A percentile compares a stretch with the other conserved stretches of the same genome.
Conservation (phyloP, 2,113 vertebrate species). For the Triplophysa siluroides region DNA sequence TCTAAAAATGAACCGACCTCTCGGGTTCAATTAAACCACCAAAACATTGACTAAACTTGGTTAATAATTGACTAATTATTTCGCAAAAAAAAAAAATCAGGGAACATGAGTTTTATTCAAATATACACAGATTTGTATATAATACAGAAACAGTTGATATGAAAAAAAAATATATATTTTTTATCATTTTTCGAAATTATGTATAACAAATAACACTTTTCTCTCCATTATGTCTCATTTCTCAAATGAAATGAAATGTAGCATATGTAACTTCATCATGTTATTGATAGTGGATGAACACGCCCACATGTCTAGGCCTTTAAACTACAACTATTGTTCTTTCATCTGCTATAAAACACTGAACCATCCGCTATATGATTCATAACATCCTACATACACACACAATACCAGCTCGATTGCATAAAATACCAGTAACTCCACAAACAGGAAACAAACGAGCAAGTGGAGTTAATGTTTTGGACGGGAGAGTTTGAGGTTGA, state of each 20-base stretch:
- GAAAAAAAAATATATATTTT: no score
- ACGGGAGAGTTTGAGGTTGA: not conserved
- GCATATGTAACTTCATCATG: not conserved
- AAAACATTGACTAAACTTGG: no score
- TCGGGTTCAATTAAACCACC: no score
- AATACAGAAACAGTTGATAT: no score
- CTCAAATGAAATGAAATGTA: not conserved
- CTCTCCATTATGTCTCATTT: no score
- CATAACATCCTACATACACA: not conserved
- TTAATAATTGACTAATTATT: no score
- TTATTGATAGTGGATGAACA: conserved; percentile 22
- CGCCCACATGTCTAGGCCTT: conserved; percentile 49
- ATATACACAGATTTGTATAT: no score
- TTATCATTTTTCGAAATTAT: no score
- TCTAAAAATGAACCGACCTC: no score
- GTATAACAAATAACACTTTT: no score
- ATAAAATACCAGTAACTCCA: not conserved
- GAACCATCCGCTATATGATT: not conserved
- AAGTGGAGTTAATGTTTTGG: not conserved
- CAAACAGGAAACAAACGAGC: not conserved
- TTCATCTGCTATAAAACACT: not conserved
- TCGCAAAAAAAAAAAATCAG: no score
- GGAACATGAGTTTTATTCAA: no score
- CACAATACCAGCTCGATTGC: not conserved
- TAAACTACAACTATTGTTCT: conserved; percentile 9